These are phyloP conservation scores for Rhabdophis nuchalis DNA, from an alignment of 2,797 vertebrate species.

Conservation along the genomic window DNA sequence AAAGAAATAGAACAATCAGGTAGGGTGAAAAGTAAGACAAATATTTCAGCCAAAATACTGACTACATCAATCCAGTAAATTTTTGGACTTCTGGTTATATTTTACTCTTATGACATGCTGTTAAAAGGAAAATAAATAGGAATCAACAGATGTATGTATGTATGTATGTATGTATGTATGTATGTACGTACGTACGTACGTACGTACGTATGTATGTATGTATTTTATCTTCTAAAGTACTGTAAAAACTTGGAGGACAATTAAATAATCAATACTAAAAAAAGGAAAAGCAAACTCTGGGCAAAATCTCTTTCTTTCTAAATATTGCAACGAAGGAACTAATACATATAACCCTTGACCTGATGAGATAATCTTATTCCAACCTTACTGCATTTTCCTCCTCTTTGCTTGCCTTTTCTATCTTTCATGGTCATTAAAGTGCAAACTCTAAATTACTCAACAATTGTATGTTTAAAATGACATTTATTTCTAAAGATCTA, in stretches of 20 bases:
- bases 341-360: not conserved
- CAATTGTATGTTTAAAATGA: not conserved
- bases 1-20: not conserved
- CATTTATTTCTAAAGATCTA: not conserved
- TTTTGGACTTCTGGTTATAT: not conserved
- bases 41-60: constrained; percentile 4
- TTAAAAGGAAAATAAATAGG: not conserved
- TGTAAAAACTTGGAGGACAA: not conserved
- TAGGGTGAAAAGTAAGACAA: not conserved
- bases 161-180: too few relatives aligned
- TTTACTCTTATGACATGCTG: not conserved
- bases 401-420: not conserved
- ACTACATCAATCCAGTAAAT: not conserved
- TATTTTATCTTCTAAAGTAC: not conserved
- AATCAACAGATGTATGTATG: not conserved
- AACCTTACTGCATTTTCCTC: not conserved
- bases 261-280: not conserved
- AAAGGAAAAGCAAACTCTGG: not conserved
- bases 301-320: not conserved
- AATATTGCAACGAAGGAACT: not conserved
- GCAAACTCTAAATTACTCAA: not conserved
- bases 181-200: too few relatives aligned
- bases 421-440: not conserved
- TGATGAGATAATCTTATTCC: not conserved
- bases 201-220: too few relatives aligned